Percentiles rank a stretch among this genome's conserved stretches.
Evolutionary conservation across 1,140 invertebrate genomes (phyloP).

Genomic region (Melitaea cinxia): DNA sequence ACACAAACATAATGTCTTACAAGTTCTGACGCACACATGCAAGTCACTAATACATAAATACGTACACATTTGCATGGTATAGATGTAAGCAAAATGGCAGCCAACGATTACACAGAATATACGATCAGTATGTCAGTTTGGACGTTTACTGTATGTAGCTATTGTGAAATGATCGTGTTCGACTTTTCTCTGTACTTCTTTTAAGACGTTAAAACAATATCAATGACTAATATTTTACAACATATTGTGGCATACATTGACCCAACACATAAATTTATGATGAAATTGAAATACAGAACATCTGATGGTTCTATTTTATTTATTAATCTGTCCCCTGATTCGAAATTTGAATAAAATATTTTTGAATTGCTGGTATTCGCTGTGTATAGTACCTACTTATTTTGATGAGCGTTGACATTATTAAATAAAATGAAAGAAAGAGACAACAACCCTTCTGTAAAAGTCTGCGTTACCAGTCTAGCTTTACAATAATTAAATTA

Average conservation of each 20-base stretch:
- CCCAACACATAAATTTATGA: too few species aligned
- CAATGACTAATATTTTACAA: too few species aligned
- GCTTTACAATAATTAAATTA: slow-evolving; percentile 33
- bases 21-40: slow-evolving; percentile 9
- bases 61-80: slow-evolving; percentile 57
- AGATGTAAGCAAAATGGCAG: slow-evolving; percentile 57
- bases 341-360: too few species aligned
- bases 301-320: too few species aligned
- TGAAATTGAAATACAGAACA: too few species aligned
- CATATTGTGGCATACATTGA: too few species aligned
- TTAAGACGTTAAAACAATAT: too few species aligned
- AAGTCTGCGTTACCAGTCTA: slow-evolving; percentile 14
- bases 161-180: slow-evolving; percentile 34
- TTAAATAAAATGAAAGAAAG: slow-evolving; percentile 1
- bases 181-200: slow-evolving; percentile 16
- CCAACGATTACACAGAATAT: slow-evolving; percentile 51
- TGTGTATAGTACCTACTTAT: background rate
- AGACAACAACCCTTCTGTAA: slow-evolving; percentile 13
- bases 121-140: slow-evolving; percentile 67
- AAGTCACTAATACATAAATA: slow-evolving; percentile 9
- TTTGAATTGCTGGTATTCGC: too few species aligned
- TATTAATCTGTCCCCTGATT: too few species aligned
- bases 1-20: slow-evolving; percentile 22
- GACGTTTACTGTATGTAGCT: slow-evolving; percentile 34
- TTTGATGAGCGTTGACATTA: too few species aligned